Base-by-base conservation (phyloP, 2,113 vertebrate genomes). In the Rostratula benghalensis region DNA sequence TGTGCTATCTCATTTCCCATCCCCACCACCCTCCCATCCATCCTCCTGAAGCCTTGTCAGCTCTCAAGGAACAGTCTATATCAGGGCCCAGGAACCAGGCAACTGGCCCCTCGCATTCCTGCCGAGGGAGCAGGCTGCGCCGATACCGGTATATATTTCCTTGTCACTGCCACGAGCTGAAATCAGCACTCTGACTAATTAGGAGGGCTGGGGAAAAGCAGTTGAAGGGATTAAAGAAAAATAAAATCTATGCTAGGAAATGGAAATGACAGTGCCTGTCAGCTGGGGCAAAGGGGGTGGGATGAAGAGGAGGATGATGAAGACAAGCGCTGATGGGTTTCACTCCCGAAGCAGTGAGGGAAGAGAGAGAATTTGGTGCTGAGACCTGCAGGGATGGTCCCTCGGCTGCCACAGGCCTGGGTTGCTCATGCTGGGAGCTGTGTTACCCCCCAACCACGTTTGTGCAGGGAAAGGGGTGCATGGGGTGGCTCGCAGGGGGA, bases 111-210 rank as follows among this genome's bases (percentile, higher is more conserved):
- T 81, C 10, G 4, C 46, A 0, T 33, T 69, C 45, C 89, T 87
- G 76, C 85, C 0, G 3, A 31, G 57, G 75, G 46, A 81, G 90
- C 90, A 28, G 83, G 60, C 74, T 86, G 81, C 27, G 87, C 87
- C 84, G 2, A 0, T 37, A 18, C 31, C 17, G n/a, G 70, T 37
- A 10, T 35, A 2, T 39, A 23, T 60, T 13, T 86, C 70, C 90
- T 60, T 81, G 65, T 90, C 81, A 46, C 60, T 10, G 61, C 94
- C 64, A 67, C 6, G 0, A 93, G 75, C 77, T 87, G 94, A 51
- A 90, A 75, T 84, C 82, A 57, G 87, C 83, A 69, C 83, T 87
- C 95, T 89, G 54, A 60, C 91, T 94, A 83, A 82, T 87, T 87
- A 74, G 81, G 79, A 90, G 69, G 65, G 67, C 65, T 68, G 81